phyloP scores from a whole-genome alignment of 2,113 vertebrate genomes.

The Erpornis zantholeuca region DNA sequence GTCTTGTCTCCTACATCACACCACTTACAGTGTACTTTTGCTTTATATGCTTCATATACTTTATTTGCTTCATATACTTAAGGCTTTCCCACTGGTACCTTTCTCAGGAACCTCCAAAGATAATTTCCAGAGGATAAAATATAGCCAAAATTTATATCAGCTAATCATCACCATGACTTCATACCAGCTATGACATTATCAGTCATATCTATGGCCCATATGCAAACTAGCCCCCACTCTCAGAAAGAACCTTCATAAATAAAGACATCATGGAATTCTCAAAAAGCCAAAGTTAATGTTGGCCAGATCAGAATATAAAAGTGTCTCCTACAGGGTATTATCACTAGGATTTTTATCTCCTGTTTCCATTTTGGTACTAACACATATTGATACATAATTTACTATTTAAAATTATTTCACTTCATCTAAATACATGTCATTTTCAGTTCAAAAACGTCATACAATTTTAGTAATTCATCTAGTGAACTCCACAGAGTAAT shows the following conservation, averaged over 20 bases:
- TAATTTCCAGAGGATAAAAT: not conserved
- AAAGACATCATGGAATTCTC: not conserved
- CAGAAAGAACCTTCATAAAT: not conserved
- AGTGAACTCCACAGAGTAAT: not conserved
- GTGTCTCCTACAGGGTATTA: not conserved
- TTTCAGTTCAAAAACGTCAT: not conserved
- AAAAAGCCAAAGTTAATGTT: not conserved
- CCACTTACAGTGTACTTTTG: not conserved
- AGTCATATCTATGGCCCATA: not conserved
- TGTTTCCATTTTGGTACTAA: not conserved
- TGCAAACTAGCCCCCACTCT: not conserved
- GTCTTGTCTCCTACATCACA: not conserved
- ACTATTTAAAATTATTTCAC: not conserved
- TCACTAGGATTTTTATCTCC: not conserved
- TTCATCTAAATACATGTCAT: not conserved
- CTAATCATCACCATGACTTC: not conserved
- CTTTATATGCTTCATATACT: not conserved
- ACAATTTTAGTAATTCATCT: not conserved
- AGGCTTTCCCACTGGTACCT: not conserved
- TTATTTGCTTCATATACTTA: not conserved
- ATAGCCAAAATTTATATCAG: fast-evolving
- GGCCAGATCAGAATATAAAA: not conserved
- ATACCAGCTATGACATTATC: not conserved
- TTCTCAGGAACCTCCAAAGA: not conserved
- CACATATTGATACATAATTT: not conserved